Percentiles rank a stretch among this genome's conserved stretches.
Conservation (phyloP, 2,888 invertebrate genomes). For the Gerosis bhagava region DNA sequence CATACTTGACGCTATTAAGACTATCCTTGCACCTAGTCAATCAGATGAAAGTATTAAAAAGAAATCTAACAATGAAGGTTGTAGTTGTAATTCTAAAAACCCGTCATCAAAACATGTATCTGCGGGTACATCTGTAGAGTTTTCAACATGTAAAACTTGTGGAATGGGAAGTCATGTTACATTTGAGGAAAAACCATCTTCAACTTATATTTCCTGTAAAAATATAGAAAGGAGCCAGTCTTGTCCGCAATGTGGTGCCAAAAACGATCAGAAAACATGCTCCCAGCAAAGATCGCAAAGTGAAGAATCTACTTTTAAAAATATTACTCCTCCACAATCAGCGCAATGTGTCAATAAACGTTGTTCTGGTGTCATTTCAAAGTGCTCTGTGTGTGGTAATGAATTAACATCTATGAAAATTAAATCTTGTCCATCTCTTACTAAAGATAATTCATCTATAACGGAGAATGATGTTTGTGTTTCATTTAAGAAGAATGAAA, state of each 20-base stretch:
- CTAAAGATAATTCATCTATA: too few relatives aligned
- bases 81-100: slow-evolving; percentile 12
- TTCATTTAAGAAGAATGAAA: too few relatives aligned
- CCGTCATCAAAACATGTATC: too few relatives aligned
- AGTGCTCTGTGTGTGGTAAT: not conserved
- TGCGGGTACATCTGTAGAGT: slow-evolving; percentile 10
- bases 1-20: slow-evolving; percentile 28
- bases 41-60: not conserved
- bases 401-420: too few relatives aligned
- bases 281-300: slow-evolving; percentile 8
- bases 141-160: slow-evolving; percentile 3
- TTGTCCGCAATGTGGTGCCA: slow-evolving; percentile 3
- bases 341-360: not conserved
- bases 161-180: not conserved
- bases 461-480: too few relatives aligned
- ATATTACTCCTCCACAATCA: not conserved
- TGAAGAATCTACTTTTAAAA: not conserved
- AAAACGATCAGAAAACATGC: not conserved
- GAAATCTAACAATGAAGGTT: slow-evolving; percentile 3
- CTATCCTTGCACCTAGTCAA: slow-evolving; percentile 24
- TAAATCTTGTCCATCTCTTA: too few relatives aligned
- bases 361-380: not conserved
- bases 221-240: slow-evolving; percentile 4
- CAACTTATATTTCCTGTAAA: slow-evolving; percentile 1
- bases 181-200: not conserved